Evolutionary conservation across 2,888 invertebrate genomes (phyloP).

Genomic region (Biston stratarius): DNA sequence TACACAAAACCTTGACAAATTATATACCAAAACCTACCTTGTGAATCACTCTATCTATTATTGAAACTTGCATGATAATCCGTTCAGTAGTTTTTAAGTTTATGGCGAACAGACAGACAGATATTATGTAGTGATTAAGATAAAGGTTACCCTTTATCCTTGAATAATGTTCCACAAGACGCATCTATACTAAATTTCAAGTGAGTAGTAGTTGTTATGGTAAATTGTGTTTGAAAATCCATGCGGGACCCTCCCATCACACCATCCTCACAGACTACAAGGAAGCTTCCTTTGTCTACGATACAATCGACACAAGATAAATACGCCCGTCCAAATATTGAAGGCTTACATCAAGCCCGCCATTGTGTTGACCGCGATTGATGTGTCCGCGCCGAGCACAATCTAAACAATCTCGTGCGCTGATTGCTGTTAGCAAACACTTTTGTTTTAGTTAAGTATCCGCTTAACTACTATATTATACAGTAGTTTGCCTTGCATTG

Average conservation of each 20-base stretch:
- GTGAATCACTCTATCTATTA: too few relatives aligned
- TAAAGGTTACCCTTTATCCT: too few relatives aligned
- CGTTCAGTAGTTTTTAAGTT: too few relatives aligned
- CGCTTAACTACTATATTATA: constrained; percentile 4
- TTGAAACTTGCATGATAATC: too few relatives aligned
- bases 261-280: background rate
- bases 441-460: constrained; percentile 30
- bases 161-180: too few relatives aligned
- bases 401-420: constrained; percentile 21
- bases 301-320: constrained; percentile 23
- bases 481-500: background rate
- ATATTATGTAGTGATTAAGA: too few relatives aligned
- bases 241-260: too few relatives aligned
- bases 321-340: constrained; percentile 35
- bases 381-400: constrained; percentile 23
- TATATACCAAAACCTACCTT: too few relatives aligned
- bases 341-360: constrained; percentile 26
- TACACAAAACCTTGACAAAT: too few relatives aligned
- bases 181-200: too few relatives aligned
- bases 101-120: too few relatives aligned
- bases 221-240: background rate
- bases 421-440: constrained; percentile 31
- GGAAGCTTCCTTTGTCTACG: constrained; percentile 17
- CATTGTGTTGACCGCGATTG: constrained; percentile 25
- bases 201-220: too few relatives aligned